phyloP scores from a whole-genome alignment of 2,888 invertebrate species.

The Acrocera orbiculus region DNA sequence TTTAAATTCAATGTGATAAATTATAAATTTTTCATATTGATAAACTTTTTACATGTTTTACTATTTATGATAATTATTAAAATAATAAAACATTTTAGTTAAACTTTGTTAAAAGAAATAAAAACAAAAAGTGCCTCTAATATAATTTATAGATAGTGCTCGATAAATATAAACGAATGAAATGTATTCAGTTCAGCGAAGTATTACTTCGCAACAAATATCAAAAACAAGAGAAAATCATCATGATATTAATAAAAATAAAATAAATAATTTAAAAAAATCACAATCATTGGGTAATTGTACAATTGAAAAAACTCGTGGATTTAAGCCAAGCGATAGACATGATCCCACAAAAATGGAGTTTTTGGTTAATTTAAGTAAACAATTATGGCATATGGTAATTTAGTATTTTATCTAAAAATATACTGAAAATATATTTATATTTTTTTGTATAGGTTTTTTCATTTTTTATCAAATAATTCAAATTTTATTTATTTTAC shows the following conservation, averaged over 20 bases:
- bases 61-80: too few relatives aligned
- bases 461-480: neutral
- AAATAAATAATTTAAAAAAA: slow-evolving; percentile 22
- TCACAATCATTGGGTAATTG: slow-evolving; percentile 37
- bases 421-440: slow-evolving; percentile 5
- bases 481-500: slow-evolving; percentile 11
- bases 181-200: slow-evolving; percentile 11
- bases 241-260: neutral
- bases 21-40: too few relatives aligned
- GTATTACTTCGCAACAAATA: slow-evolving; percentile 16
- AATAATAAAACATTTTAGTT: too few relatives aligned
- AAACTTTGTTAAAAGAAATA: too few relatives aligned
- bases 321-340: slow-evolving; percentile 73
- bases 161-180: too few relatives aligned
- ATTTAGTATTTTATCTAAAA: slow-evolving; percentile 1
- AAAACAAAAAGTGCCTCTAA: too few relatives aligned
- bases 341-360: slow-evolving; percentile 59
- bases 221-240: slow-evolving; percentile 13
- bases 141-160: too few relatives aligned
- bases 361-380: slow-evolving; percentile 62
- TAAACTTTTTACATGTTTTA: too few relatives aligned
- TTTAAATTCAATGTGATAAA: too few relatives aligned
- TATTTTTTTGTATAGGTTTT: too few relatives aligned
- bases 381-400: slow-evolving; percentile 58
- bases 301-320: slow-evolving; percentile 49